Evolutionary conservation across 2,888 invertebrate genomes (phyloP).

Genomic region (Sussaba pulchella): DNA sequence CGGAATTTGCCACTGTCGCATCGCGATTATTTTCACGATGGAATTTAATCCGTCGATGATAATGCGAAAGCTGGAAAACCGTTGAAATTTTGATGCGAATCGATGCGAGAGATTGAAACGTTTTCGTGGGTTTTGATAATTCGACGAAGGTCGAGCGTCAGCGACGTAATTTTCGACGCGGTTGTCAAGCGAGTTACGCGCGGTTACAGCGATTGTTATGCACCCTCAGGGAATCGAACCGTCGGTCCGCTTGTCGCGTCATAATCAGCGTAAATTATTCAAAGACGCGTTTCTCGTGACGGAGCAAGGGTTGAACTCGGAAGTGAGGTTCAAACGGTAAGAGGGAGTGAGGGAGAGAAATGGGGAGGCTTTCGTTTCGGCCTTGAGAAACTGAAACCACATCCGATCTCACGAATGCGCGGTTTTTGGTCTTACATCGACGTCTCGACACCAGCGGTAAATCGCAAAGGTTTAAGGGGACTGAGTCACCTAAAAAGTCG

Average conservation of each 20-base stretch:
- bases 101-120: constrained; percentile 1
- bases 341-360: not conserved
- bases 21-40: not conserved
- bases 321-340: not conserved
- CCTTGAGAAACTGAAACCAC: constrained; percentile 27
- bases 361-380: constrained; percentile 21
- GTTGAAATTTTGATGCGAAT: not conserved
- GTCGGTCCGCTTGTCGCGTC: constrained; percentile 25
- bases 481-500: too few relatives aligned
- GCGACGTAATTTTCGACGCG: not conserved
- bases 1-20: too few relatives aligned
- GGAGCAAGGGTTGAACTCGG: constrained; percentile 31
- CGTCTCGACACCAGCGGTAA: too few relatives aligned
- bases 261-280: constrained; percentile 67
- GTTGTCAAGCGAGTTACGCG: constrained; percentile 15
- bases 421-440: too few relatives aligned
- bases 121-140: not conserved
- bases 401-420: constrained; percentile 13
- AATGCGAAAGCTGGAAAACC: not conserved
- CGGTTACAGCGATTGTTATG: constrained; percentile 32
- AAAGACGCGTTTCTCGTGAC: constrained; percentile 48
- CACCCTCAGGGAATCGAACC: constrained; percentile 60
- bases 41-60: not conserved
- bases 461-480: too few relatives aligned
- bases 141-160: constrained; percentile 1